These are phyloP conservation scores for Stegana nigrithorax DNA, from an alignment of 2,888 invertebrate species.

Conservation along the genomic window DNA sequence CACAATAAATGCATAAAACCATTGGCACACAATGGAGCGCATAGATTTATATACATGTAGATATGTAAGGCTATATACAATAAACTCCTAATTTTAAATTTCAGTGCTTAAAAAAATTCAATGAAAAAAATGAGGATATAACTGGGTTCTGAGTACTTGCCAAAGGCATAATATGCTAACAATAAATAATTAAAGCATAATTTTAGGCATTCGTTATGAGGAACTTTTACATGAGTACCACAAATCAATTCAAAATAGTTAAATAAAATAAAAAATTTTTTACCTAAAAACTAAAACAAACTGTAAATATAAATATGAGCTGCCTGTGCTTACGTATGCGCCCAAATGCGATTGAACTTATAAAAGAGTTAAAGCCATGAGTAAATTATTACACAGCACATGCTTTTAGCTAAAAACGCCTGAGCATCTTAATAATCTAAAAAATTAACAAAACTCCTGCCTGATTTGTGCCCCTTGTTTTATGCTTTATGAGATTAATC, in stretches of 20 bases:
- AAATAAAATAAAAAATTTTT: neutral
- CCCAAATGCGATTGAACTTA: neutral
- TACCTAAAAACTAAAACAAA: neutral
- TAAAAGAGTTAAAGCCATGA: neutral
- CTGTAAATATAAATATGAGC: too few relatives aligned
- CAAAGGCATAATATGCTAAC: too few relatives aligned
- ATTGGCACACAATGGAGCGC: slow-evolving; percentile 11
- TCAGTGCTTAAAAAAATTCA: neutral
- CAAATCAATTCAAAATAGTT: neutral
- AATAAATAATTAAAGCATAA: neutral
- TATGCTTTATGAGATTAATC: too few relatives aligned
- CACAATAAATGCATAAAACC: neutral
- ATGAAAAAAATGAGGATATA: too few relatives aligned
- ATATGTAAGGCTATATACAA: neutral
- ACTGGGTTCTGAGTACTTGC: too few relatives aligned
- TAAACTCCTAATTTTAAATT: neutral
- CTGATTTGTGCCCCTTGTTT: neutral
- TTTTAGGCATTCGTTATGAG: neutral
- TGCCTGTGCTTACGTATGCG: neutral
- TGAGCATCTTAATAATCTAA: neutral
- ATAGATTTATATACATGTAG: too few relatives aligned
- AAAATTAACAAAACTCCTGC: neutral
- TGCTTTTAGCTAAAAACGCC: neutral
- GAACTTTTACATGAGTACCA: neutral
- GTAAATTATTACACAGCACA: neutral